Conservation (phyloP, 1,140 invertebrate species). For the Pemphigus obesinymphae region DNA sequence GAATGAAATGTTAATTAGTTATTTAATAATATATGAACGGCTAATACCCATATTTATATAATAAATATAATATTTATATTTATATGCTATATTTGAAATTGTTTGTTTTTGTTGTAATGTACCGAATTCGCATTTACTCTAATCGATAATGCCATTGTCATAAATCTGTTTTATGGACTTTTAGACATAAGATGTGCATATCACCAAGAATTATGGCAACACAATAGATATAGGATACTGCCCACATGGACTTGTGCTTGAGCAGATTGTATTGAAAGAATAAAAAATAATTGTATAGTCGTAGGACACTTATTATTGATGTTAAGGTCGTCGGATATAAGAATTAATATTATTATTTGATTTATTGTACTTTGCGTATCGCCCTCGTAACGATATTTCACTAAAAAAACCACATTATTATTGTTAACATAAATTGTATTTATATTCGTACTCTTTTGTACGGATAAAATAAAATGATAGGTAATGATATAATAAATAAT, state of each 20-base stretch:
- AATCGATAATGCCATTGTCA: conserved; percentile 7
- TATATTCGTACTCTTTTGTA: no score
- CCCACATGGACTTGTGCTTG: conserved; percentile 18
- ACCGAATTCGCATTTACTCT: conserved; percentile 3
- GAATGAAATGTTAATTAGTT: background rate
- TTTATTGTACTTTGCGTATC: background rate
- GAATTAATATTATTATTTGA: conserved; percentile 5
- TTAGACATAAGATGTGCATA: conserved; percentile 23
- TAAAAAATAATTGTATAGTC: conserved; percentile 8
- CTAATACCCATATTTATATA: background rate
- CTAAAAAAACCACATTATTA: background rate
- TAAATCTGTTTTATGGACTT: conserved; percentile 29
- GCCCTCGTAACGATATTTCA: background rate
- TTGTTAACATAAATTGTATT: background rate
- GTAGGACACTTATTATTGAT: conserved; percentile 13
- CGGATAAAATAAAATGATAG: no score
- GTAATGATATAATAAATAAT: no score
- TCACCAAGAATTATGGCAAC: conserved; percentile 23
- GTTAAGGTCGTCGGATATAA: background rate
- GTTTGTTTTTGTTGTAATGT: no score
- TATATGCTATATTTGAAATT: background rate
- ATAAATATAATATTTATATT: no score
- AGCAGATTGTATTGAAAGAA: background rate
- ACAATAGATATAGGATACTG: conserved; percentile 21
- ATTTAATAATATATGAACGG: background rate